Percentiles rank a stretch among this genome's conserved stretches.
phyloP scores from a whole-genome alignment of 2,113 vertebrate species.

The Ascaphus truei region DNA sequence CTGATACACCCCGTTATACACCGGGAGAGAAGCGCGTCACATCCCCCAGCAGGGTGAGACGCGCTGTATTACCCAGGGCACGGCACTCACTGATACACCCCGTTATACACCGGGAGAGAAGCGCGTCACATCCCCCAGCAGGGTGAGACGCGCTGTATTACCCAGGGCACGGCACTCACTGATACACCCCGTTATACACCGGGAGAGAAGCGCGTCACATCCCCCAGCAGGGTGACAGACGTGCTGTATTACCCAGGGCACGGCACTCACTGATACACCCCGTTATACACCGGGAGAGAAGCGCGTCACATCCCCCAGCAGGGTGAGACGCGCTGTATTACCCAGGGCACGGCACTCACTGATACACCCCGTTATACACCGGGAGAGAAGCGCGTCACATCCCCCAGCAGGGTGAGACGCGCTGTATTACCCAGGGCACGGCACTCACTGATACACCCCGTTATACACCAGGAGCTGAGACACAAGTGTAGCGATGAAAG shows the following conservation, averaged over 20 bases:
- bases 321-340: not conserved
- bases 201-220: not conserved
- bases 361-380: not conserved
- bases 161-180: not conserved
- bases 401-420: too few relatives aligned
- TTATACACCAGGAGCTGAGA: constrained; percentile 93
- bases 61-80: too few relatives aligned
- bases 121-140: not conserved
- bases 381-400: not conserved
- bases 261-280: too few relatives aligned
- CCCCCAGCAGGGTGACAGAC: not conserved
- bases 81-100: not conserved
- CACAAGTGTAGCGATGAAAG: constrained; percentile 81
- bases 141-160: too few relatives aligned
- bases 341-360: not conserved
- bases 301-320: too few relatives aligned
- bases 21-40: not conserved
- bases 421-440: too few relatives aligned
- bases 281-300: too few relatives aligned
- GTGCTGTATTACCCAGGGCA: too few relatives aligned
- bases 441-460: constrained; percentile 90
- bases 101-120: not conserved
- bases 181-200: too few relatives aligned
- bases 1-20: not conserved
- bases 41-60: too few relatives aligned